Evolutionary conservation across 92 coral and sea anemone species (phyloP), one percentile per base, ranked within the genome.

Genomic region (Epizoanthus rinbou): DNA sequence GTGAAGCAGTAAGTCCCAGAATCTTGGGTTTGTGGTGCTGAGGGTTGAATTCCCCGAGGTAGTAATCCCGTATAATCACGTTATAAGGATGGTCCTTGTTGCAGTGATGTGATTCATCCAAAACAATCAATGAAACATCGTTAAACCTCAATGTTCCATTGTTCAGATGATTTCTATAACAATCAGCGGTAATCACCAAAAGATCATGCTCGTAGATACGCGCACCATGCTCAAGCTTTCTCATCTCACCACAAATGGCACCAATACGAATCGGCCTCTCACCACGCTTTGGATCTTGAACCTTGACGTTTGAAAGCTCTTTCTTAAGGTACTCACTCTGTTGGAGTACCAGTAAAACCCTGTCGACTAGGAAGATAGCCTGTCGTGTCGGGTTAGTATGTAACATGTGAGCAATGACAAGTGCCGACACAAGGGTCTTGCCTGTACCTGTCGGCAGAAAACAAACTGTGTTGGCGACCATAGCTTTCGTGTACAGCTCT

Each of bases 371-470:
- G 72, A 97, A 93, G 64, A 97, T 78, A 25, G 91, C 93, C 69
- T 97, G 99, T 18, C 98, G 95, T 14, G 98, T 81, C 37, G 98
- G 99, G 62, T 97, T 97, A 24, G 88, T 60, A 25, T 67, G 69
- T 41, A 92, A 84, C 88, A 97, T 86, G 54, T 94, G 94, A 9
- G 90, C 96, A 65, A 94, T 85, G 24, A 90, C 93, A 25, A 86
- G 79, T 0, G 98, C 94, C 3, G 98, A 85, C 0, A 97, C 98
- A 22, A 97, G 87, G 8, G 90, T 91, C 59, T 94, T 94, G 31
- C 98, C 99, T 19, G 97, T 90, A 39, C 99, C 99, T n/a, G 95
- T 92, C 10, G 99, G 99, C 1, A 97, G 86, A 65, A 94, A 97
- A 66, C 97, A 97, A 21, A 97, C 98, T 0, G 92, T 83, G 69